phyloP scores from a whole-genome alignment of 2,888 invertebrate species.

The Cryptophagus acutangulus region DNA sequence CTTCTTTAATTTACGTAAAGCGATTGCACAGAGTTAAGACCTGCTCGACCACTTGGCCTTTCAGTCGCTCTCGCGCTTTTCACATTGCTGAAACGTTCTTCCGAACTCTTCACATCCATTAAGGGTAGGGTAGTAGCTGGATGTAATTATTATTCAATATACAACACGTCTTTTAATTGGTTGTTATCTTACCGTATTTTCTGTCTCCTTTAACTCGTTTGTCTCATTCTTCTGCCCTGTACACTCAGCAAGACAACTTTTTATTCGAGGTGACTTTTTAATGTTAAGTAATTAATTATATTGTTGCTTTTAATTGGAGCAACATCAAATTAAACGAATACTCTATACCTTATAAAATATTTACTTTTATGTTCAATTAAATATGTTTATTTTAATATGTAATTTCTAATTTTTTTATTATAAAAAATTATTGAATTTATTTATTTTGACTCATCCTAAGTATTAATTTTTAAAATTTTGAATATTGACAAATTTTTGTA shows the following conservation, averaged over 20 bases:
- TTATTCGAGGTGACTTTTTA: constrained; percentile 20
- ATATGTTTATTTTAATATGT: no score
- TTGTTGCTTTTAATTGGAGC: constrained; percentile 30
- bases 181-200: constrained; percentile 41
- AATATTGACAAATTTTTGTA: no score
- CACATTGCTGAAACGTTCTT: no score
- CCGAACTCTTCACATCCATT: constrained; percentile 2
- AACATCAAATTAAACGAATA: constrained; percentile 30
- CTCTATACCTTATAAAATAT: no score
- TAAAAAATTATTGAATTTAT: no score
- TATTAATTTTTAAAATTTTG: no score
- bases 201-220: constrained; percentile 17
- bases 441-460: no score
- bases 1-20: constrained; percentile 41
- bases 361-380: no score
- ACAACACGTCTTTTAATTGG: constrained; percentile 51
- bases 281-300: constrained; percentile 32
- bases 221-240: constrained; percentile 19
- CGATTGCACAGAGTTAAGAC: constrained; percentile 5
- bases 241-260: constrained; percentile 22
- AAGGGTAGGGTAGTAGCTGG: constrained; percentile 39
- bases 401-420: no score
- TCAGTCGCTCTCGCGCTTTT: constrained; percentile 7
- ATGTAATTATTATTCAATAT: constrained; percentile 50
- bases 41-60: no score